phyloP scores from a whole-genome alignment of 2,113 vertebrate genomes.

The Leiothrix lutea region DNA sequence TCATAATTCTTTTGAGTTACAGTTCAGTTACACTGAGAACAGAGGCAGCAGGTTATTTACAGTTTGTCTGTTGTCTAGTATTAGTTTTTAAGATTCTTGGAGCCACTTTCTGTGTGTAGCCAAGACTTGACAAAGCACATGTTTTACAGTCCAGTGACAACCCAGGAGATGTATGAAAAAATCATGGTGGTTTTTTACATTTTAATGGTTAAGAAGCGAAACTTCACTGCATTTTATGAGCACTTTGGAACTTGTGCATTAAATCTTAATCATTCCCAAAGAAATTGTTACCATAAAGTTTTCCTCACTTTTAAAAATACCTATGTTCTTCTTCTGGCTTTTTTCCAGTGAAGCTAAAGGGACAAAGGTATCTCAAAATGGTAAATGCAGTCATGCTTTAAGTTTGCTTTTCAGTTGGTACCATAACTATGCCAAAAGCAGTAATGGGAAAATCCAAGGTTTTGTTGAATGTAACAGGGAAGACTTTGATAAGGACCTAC shows the following conservation, averaged over 20 bases:
- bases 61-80: not conserved
- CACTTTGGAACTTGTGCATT: not conserved
- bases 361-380: not conserved
- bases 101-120: not conserved
- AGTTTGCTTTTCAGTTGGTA: not conserved
- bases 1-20: not conserved
- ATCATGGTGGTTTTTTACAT: not conserved
- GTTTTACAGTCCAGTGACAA: not conserved
- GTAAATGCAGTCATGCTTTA: not conserved
- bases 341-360: not conserved
- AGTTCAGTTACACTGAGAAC: not conserved
- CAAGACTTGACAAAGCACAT: not conserved
- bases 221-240: not conserved
- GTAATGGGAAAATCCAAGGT: not conserved
- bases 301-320: not conserved
- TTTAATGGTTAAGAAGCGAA: not conserved
- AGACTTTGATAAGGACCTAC: not conserved
- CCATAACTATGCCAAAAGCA: not conserved
- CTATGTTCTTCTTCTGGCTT: not conserved
- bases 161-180: not conserved
- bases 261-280: not conserved
- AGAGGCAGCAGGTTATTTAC: not conserved
- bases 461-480: not conserved
- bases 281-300: not conserved
- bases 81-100: not conserved